These are phyloP conservation scores for Drosophila quasianomalipes DNA, from an alignment of 2,888 invertebrate species.

Conservation along the genomic window DNA sequence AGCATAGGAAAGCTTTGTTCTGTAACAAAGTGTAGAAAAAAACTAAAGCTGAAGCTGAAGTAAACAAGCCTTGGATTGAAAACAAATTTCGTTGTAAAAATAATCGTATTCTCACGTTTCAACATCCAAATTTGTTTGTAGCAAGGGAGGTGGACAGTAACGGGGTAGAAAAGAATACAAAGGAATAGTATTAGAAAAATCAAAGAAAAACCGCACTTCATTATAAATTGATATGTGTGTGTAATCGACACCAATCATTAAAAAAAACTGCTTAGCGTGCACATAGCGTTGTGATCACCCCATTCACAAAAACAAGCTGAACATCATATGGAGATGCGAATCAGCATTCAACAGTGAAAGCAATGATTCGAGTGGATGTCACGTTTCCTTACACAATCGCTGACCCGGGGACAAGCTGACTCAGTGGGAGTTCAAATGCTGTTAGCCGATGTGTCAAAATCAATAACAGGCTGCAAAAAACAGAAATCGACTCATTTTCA, in stretches of 20 bases:
- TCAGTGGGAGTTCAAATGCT: constrained; percentile 45
- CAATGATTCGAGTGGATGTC: constrained; percentile 35
- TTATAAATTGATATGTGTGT: constrained; percentile 3
- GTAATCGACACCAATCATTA: background rate
- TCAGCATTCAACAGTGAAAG: constrained; percentile 7
- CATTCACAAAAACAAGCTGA: constrained; percentile 8
- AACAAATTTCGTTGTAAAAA: background rate
- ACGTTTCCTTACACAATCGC: constrained; percentile 26
- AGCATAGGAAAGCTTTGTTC: background rate
- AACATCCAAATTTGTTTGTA: background rate
- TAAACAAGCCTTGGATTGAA: constrained; percentile 13
- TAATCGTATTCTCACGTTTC: background rate
- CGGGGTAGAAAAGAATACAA: background rate
- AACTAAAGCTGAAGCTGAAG: background rate
- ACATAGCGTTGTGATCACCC: constrained; percentile 3
- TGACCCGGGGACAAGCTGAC: constrained; percentile 31
- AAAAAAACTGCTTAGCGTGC: constrained; percentile 4
- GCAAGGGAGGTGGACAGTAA: background rate
- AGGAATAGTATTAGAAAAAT: background rate
- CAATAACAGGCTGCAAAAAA: constrained; percentile 24
- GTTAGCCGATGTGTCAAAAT: constrained; percentile 21
- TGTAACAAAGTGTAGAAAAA: background rate
- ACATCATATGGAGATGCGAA: constrained; percentile 11
- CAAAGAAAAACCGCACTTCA: background rate
- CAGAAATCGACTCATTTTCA: constrained; percentile 58